Conservation (phyloP, 2,888 invertebrate genomes). For the Caenorhabditis sulstoni region DNA sequence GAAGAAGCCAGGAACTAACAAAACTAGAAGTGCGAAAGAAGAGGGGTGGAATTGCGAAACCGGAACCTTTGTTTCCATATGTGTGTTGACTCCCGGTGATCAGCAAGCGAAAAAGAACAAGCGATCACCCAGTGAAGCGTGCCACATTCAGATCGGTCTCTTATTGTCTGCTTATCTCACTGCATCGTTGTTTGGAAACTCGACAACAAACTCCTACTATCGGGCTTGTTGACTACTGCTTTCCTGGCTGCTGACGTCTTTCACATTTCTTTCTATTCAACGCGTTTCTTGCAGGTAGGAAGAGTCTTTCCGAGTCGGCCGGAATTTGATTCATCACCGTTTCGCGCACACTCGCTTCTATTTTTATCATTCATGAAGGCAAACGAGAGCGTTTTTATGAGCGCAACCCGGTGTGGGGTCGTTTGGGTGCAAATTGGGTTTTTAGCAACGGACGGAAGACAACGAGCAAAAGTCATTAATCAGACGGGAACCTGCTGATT, state of each 20-base stretch:
- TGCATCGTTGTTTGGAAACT: slow-evolving; percentile 43
- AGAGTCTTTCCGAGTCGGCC: not conserved
- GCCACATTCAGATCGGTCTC: slow-evolving; percentile 39
- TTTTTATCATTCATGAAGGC: slow-evolving; percentile 30
- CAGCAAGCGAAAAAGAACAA: slow-evolving; percentile 31
- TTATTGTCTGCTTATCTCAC: slow-evolving; percentile 47
- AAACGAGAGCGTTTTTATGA: slow-evolving; percentile 39
- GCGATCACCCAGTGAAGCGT: slow-evolving; percentile 49
- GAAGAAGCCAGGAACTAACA: not conserved
- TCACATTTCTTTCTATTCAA: slow-evolving; percentile 29
- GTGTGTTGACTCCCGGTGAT: slow-evolving; percentile 23
- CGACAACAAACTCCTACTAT: slow-evolving; percentile 34
- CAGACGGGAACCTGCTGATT: not conserved
- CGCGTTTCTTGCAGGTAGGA: slow-evolving; percentile 8
- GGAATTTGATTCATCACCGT: not conserved
- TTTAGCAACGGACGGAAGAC: not conserved
- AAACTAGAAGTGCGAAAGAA: slow-evolving; percentile 9
- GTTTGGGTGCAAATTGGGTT: slow-evolving; percentile 42
- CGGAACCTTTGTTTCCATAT: slow-evolving; percentile 21
- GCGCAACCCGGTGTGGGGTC: slow-evolving; percentile 26
- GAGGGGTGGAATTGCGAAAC: not conserved
- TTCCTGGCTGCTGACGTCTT: slow-evolving; percentile 11
- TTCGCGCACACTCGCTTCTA: slow-evolving; percentile 31
- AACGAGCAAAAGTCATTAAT: slow-evolving; percentile 4
- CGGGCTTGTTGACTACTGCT: slow-evolving; percentile 35